Conservation (phyloP, 2,797 vertebrate genomes). For the Acipenser transmontanus region DNA sequence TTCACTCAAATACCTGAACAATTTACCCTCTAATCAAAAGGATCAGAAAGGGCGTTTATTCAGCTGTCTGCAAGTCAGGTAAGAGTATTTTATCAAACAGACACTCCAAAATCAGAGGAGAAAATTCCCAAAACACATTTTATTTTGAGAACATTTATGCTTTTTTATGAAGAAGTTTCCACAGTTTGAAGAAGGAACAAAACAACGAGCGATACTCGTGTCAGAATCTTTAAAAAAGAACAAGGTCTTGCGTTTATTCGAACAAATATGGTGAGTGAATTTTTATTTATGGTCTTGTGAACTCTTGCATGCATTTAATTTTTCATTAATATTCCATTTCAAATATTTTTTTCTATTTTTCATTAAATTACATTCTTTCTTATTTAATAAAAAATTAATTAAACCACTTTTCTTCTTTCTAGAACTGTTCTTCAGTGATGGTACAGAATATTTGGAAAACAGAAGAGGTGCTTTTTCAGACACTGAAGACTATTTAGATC, state of each 20-base stretch:
- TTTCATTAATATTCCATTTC: slow-evolving; percentile 71
- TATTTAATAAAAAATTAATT: slow-evolving; percentile 35
- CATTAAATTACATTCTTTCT: slow-evolving; percentile 22
- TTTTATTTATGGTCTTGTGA: slow-evolving; percentile 92
- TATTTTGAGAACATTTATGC: slow-evolving; percentile 81
- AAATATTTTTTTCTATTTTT: slow-evolving; percentile 49
- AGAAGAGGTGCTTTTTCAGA: slow-evolving; percentile 61
- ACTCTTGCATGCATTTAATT: slow-evolving; percentile 86
- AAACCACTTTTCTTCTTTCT: slow-evolving; percentile 46
- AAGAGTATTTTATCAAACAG: slow-evolving; percentile 76
- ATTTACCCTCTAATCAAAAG: slow-evolving; percentile 69
- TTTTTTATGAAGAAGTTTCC: slow-evolving; percentile 95
- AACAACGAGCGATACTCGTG: slow-evolving; percentile 93
- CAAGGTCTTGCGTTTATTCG: slow-evolving; percentile 99
- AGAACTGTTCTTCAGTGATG: slow-evolving; percentile 65
- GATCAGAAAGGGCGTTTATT: slow-evolving; percentile 99
- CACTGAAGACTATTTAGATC: slow-evolving; percentile 63
- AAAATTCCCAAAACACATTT: slow-evolving; percentile 55
- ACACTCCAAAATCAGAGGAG: slow-evolving; percentile 55
- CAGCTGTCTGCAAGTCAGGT: slow-evolving; percentile 99
- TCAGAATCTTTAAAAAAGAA: slow-evolving; percentile 97
- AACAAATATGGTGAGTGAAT: slow-evolving; percentile 99
- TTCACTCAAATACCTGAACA: slow-evolving; percentile 58
- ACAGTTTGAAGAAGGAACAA: slow-evolving; percentile 98
- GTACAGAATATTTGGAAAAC: slow-evolving; percentile 41